phyloP scores from a whole-genome alignment of 1,140 invertebrate genomes.

The Drosophila bifasciata region DNA sequence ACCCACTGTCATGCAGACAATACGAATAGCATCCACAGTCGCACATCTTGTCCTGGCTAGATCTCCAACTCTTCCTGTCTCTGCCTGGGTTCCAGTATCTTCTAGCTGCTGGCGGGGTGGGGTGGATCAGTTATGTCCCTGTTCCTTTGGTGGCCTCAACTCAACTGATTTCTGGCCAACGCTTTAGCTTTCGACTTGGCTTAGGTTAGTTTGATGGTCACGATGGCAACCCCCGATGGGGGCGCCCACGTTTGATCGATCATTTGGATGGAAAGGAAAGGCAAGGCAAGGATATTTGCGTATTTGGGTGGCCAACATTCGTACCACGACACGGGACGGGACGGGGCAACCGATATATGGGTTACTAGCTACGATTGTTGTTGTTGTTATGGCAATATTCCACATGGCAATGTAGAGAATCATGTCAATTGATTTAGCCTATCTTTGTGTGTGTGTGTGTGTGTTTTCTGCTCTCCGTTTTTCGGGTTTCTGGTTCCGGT shows the following conservation, averaged over 20 bases:
- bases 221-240: constrained; percentile 17
- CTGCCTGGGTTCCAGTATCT: neutral
- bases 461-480: neutral
- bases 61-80: neutral
- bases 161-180: constrained; percentile 78
- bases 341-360: constrained; percentile 28
- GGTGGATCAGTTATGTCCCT: constrained; percentile 30
- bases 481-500: neutral
- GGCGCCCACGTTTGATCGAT: constrained; percentile 67
- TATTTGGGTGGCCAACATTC: constrained; percentile 74
- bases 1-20: constrained; percentile 63
- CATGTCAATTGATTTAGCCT: constrained; percentile 76
- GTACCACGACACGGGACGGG: constrained; percentile 73
- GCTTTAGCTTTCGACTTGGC: constrained; percentile 71
- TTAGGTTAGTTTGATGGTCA: constrained; percentile 65
- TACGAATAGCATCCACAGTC: constrained; percentile 77
- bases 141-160: constrained; percentile 52
- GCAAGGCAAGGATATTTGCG: constrained; percentile 53
- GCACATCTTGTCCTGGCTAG: constrained; percentile 57
- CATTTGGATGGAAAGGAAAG: constrained; percentile 11
- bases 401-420: constrained; percentile 47
- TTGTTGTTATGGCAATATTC: constrained; percentile 45
- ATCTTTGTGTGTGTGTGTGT: neutral
- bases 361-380: constrained; percentile 17
- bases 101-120: neutral